Conservation (phyloP, 2,888 invertebrate species). For the Aphodius sticticus region DNA sequence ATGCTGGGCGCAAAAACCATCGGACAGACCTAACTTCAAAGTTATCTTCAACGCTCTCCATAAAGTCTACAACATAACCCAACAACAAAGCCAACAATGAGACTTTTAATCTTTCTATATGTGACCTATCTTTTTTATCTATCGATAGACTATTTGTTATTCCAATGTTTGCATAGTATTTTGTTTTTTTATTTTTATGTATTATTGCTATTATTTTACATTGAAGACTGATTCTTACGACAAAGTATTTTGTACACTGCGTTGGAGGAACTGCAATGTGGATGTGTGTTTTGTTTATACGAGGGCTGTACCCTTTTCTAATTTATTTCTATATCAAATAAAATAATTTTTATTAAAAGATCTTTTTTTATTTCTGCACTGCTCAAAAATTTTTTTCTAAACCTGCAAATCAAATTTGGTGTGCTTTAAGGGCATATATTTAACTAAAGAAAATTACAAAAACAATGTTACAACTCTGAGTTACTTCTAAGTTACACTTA, state of each 20-base stretch:
- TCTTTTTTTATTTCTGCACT: background rate
- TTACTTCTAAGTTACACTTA: too few relatives aligned
- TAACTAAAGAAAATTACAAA: too few relatives aligned
- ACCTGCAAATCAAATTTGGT: too few relatives aligned
- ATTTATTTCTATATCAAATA: background rate
- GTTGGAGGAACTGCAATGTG: conserved; percentile 7
- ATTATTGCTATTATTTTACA: conserved; percentile 5
- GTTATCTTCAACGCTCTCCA: conserved; percentile 78
- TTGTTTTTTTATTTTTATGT: conserved; percentile 6
- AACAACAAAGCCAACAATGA: conserved; percentile 16
- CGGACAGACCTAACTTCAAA: conserved; percentile 86
- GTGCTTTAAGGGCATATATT: too few relatives aligned
- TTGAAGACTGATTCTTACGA: conserved; percentile 13
- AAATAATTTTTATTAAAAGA: conserved; percentile 4
- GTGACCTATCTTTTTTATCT: background rate
- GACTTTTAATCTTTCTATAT: background rate
- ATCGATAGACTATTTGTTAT: conserved; percentile 5
- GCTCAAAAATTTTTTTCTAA: too few relatives aligned
- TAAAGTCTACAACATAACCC: conserved; percentile 52
- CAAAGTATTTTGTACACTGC: conserved; percentile 9
- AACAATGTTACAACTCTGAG: too few relatives aligned
- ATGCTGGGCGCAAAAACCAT: conserved; percentile 91
- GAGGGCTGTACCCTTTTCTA: too few relatives aligned
- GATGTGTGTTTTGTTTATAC: background rate
- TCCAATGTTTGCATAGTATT: background rate